phyloP scores from a whole-genome alignment of 2,888 invertebrate species.

The Buathra laborator region DNA sequence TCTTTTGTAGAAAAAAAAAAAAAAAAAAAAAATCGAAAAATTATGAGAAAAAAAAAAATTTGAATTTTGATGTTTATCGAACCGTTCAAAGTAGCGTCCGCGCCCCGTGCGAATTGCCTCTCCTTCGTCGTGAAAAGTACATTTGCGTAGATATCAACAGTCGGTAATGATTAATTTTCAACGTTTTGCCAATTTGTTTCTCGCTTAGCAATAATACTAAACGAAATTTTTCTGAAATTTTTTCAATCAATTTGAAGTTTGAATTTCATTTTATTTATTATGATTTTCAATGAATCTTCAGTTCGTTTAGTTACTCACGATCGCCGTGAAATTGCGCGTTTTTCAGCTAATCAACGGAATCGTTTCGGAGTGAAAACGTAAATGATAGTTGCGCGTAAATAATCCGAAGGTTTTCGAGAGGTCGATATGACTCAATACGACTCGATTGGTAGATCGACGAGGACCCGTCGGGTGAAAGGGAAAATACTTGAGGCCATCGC shows the following conservation, averaged over 20 bases:
- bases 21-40: too few relatives aligned
- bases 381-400: neutral
- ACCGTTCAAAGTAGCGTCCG: too few relatives aligned
- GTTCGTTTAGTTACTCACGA: too few relatives aligned
- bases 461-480: conserved; percentile 23
- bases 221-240: too few relatives aligned
- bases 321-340: too few relatives aligned
- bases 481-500: conserved; percentile 23
- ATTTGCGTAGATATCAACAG: neutral
- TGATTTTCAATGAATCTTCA: too few relatives aligned
- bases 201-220: too few relatives aligned
- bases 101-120: conserved; percentile 20
- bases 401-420: neutral
- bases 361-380: too few relatives aligned
- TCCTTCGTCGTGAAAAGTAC: neutral
- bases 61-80: neutral
- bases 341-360: too few relatives aligned
- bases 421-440: neutral
- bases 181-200: neutral
- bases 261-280: too few relatives aligned
- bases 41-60: neutral
- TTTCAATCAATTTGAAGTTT: too few relatives aligned
- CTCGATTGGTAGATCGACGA: neutral
- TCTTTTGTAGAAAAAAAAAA: neutral
- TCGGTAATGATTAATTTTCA: neutral